Base-by-base conservation (phyloP, 2,797 vertebrate species). In the Bovichtus variegatus region DNA sequence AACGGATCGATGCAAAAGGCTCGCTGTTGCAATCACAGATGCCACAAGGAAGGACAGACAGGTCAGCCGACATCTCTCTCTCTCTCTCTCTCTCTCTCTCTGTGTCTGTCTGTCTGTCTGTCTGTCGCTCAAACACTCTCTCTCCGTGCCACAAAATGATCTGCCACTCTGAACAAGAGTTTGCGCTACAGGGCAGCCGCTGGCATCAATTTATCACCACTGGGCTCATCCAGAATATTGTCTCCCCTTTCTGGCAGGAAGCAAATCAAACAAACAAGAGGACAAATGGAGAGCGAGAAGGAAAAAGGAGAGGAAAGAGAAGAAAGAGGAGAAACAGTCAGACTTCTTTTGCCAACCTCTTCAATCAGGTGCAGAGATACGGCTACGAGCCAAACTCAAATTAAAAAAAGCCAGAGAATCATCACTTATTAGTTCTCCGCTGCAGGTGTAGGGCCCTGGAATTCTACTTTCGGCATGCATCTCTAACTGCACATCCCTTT, bases 131-230 rank as follows among this genome's bases (percentile, higher is more conserved):
- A 34, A 73, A 55, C 49, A 49, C 81, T 60, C 80, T 61, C 79
- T 81, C 83, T 29, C 57, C 9, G 80, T 82, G 82, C 76, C 80
- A 90, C 91, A 92, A 91, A 92, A 92, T 80, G 90, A 91, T 92
- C 88, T 90, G 90, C 91, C 87, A 89, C 84, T 89, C 84, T 21
- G 87, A 90, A 87, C 89, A 84, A 82, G 82, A 86, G 73, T 80
- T 62, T 23, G 60, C 85, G 36, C 91, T 76, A 87, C 88, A 77
- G 86, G 91, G 78, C 49, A 79, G 84, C 82, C 73, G 79, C 80
- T 84, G 90, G 85, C 91, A 84, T 87, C 84, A 81, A 92, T 93
- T 92, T 93, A 92, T 94, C 91, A 89, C 75, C 66, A 29, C 74
- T 18, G 71, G 80, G 82, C 86, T 87, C 83, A 74, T 89, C 87